phyloP scores from a whole-genome alignment of 2,113 vertebrate genomes.

The Pelodiscus sinensis region DNA sequence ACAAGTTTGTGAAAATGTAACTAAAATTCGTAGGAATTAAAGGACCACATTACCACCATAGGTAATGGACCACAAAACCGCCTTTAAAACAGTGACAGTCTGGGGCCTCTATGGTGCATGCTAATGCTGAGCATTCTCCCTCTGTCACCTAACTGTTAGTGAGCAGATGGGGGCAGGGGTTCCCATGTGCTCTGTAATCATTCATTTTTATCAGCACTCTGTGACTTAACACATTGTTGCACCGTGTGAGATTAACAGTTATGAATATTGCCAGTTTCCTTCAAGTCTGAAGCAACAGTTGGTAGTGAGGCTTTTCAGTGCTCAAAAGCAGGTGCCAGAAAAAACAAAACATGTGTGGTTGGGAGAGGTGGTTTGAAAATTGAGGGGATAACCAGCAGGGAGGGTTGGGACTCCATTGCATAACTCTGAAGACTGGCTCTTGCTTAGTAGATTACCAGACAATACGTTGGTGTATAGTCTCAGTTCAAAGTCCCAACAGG shows the following conservation, averaged over 20 bases:
- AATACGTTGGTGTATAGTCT: not conserved
- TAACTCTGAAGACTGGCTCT: not conserved
- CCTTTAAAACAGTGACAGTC: rapidly evolving
- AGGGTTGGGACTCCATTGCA: conserved; percentile 19
- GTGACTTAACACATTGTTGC: not conserved
- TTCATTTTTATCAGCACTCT: not conserved
- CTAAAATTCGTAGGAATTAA: not conserved
- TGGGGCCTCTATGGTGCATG: not conserved
- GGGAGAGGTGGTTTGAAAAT: not conserved
- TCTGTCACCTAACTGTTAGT: not conserved
- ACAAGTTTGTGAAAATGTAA: not conserved
- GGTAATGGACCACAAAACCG: not conserved
- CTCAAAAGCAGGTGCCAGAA: not conserved
- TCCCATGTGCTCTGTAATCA: not conserved
- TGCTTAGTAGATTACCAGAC: not conserved
- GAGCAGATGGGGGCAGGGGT: not conserved
- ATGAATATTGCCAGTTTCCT: not conserved
- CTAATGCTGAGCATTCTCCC: not conserved
- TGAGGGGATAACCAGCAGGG: not conserved
- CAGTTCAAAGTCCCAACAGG: conserved; percentile 26
- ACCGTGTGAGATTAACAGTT: not conserved
- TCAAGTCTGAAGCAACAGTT: not conserved
- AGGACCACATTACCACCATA: not conserved
- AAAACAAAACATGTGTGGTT: not conserved
- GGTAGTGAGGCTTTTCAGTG: not conserved